These are phyloP conservation scores for Pristionchus arcanus DNA, from an alignment of 2,888 invertebrate species.

Conservation along the genomic window DNA sequence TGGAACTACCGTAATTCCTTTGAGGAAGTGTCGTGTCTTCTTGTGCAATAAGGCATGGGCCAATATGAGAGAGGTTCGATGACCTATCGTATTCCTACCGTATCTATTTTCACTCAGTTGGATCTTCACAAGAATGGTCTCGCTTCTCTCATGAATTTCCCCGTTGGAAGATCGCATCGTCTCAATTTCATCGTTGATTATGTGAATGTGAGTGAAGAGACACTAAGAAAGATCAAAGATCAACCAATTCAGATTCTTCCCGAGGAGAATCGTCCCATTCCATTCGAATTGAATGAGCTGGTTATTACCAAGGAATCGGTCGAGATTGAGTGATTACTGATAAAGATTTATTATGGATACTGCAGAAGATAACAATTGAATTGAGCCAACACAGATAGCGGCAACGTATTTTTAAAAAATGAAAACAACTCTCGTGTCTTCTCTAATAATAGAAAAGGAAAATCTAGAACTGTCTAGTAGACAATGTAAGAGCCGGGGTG, in stretches of 20 bases:
- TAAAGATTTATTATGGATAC: not conserved
- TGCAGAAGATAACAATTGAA: too few relatives aligned
- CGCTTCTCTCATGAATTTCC: slow-evolving; percentile 14
- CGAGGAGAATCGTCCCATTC: not conserved
- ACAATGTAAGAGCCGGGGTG: too few relatives aligned
- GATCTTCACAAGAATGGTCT: not conserved
- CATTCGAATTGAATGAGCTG: not conserved
- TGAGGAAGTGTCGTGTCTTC: slow-evolving; percentile 2
- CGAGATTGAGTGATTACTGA: slow-evolving; percentile 4
- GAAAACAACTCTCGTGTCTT: too few relatives aligned
- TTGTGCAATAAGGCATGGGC: not conserved
- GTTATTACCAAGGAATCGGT: not conserved
- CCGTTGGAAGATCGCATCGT: slow-evolving; percentile 1
- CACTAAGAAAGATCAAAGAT: slow-evolving; percentile 10
- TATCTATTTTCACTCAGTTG: not conserved
- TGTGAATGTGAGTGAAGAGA: not conserved
- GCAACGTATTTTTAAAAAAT: too few relatives aligned
- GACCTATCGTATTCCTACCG: not conserved
- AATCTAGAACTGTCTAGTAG: too few relatives aligned
- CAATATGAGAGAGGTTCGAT: not conserved
- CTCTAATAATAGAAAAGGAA: too few relatives aligned
- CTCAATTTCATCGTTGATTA: slow-evolving; percentile 4
- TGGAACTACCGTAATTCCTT: not conserved
- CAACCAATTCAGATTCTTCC: not conserved
- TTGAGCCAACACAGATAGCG: too few relatives aligned